Conservation (phyloP, 2,797 vertebrate species). For the Alauda arvensis region DNA sequence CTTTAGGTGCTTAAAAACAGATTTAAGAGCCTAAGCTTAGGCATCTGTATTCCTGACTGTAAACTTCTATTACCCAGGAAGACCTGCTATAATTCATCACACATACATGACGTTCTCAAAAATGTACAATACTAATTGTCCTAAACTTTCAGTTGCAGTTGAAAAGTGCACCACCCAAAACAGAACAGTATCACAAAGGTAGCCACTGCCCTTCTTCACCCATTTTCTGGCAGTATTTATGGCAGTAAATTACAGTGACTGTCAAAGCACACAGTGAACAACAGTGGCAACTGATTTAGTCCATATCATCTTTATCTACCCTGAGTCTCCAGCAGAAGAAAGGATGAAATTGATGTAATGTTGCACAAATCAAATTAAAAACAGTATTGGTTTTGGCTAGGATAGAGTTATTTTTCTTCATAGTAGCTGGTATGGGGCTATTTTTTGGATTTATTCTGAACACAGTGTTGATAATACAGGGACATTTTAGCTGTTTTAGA, state of each 20-base stretch:
- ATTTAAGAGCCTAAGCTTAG: conserved; percentile 41
- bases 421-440: background rate
- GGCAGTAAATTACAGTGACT: background rate
- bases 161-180: background rate
- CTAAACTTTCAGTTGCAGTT: conserved; percentile 16
- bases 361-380: background rate
- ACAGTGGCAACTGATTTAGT: background rate
- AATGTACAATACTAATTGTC: conserved; percentile 12
- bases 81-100: conserved; percentile 28
- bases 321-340: background rate
- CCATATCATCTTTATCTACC: background rate
- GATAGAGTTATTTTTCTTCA: background rate
- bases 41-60: conserved; percentile 32
- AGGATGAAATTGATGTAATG: background rate
- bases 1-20: conserved; percentile 53
- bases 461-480: background rate
- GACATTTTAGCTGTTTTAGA: background rate
- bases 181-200: background rate
- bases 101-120: conserved; percentile 5
- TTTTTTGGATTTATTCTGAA: background rate
- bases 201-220: background rate
- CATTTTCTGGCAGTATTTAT: background rate
- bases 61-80: conserved; percentile 25
- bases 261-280: background rate
- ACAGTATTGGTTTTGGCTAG: background rate